Base-by-base conservation (phyloP, 2,113 vertebrate species). In the Alligator mississippiensis region DNA sequence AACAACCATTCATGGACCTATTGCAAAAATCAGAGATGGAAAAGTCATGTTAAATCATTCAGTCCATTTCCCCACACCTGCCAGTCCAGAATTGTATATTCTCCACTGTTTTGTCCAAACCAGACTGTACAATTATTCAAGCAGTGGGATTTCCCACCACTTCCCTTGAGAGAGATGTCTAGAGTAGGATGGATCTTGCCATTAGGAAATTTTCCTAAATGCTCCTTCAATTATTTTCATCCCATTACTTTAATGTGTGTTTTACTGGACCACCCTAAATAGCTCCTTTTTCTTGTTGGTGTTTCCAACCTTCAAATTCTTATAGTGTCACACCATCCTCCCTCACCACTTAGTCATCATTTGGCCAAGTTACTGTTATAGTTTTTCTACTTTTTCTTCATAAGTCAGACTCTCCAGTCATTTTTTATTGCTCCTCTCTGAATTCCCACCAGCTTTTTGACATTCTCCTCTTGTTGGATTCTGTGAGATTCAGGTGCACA, bases 21-120 rank as follows among this genome's bases (percentile, higher is more conserved):
- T 22, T 72, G 78, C 38, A 78, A 91, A 86, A 92, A 80, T 4
- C 11, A 75, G 18, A 74, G 2, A 9, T 94, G 85, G 54, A 86
- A 92, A 93, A 88, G 2, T 7, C 22, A 81, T 85, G 28, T 58
- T 79, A 91, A 88, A 91, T 61, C 28, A 82, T 90, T 93, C 77
- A 86, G 16, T 30, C 58, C 14, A 13, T 79, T 88, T 6, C 57
- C 12, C 1, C 79, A n/a, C 8, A 8, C 58, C 55, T 91, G 64
- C 19, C 85, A 91, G 76, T 70, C 38, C 28, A 77, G 28, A 3
- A 38, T 84, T 88, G 62, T 82, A 38, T 55, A 80, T 88, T 90
- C 90, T 94, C 81, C 84, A 82, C 34, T 70, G 13, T 61, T 34
- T 64, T 86, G 55, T 92, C 81, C 84, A 93, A 90, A 30, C 21